Evolutionary conservation across 1,140 invertebrate genomes (phyloP), one percentile per base, ranked within the genome.

Genomic region (Leptonema lineaticorne): DNA sequence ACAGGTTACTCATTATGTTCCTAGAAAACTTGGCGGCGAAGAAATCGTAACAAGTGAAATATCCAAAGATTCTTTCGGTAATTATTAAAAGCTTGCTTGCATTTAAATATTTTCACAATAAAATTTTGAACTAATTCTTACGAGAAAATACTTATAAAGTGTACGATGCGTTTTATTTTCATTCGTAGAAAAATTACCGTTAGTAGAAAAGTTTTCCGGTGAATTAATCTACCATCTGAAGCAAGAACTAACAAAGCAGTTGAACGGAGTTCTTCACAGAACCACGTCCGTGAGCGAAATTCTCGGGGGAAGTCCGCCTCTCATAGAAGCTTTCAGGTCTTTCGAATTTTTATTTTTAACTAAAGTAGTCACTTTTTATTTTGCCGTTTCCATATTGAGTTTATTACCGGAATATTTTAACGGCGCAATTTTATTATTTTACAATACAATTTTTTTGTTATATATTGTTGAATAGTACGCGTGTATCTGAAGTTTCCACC

Each of bases 21-120:
- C 71, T 22, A 73, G 69, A 63, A 27, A 29, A 2, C 63, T 57
- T 16, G 66, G 66, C 11, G 69, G 62, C 6, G 68, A 70, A 33
- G 71, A 73, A 68, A 58, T 70, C 9, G 67, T 73, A 2, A 73
- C 71, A 6, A 73, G 71, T 30, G 69, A 73, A 68, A 68, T 70
- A 24, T 66, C 57, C 29, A 68, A 69, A 65, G 63, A 73, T 65
- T 65, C 63, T 27, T 58, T 73, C 29, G 71, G 71, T 73, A 45
- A 63, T 58, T n/a, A n/a, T n/a, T n/a, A n/a, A n/a, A n/a, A n/a
- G n/a, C n/a, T n/a, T n/a, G n/a, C n/a, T n/a, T n/a, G n/a, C n/a
- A n/a, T n/a, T n/a, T n/a, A n/a, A n/a, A n/a, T n/a, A n/a, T n/a
- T n/a, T n/a, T n/a, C n/a, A n/a, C n/a, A n/a, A n/a, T n/a, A n/a